Base-by-base conservation (phyloP, 1,140 invertebrate species). In the Thaumatotibia leucotreta region DNA sequence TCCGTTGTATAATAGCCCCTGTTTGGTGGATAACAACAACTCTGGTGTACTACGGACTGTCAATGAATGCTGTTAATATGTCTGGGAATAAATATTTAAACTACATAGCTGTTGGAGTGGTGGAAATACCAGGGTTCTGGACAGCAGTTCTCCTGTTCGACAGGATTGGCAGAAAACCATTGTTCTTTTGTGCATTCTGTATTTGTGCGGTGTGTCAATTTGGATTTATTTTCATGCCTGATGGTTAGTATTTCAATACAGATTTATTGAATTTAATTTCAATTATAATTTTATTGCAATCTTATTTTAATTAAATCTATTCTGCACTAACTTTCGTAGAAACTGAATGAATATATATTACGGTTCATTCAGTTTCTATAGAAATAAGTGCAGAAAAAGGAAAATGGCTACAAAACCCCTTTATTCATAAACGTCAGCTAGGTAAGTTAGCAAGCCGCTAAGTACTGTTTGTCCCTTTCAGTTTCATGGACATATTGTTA, bases 21-120 rank as follows among this genome's bases (percentile, higher is more conserved):
- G 91, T 95, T 69, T 95, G 93, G 88, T 96, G 94, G 95, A 92
- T 95, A 9, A 93, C 94, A 0, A 93, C 93, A 67, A 93, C 94
- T 0, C 93, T 97, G 63, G 92, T 96, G 0, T 97, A 96, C 81
- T 97, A 96, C 74, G 96, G 96, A 0, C 79, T 97, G 2, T 95
- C 95, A 0, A 92, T 97, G 10, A 96, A 96, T 73, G 94, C 96
- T 0, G 94, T 95, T 0, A 93, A 94, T 31, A 88, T 97, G 22
- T 93, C 93, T 8, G 95, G 95, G 1, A 93, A 95, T 70, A 92
- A 91, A 65, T 95, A 96, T 79, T 74, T 93, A 6, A 95, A 95
- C 77, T 95, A 95, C 72, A 93, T 94, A 2, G 84, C 93, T 20
- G 93, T 95, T 1, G 91, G 92, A 0, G 79, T 94, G 0, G 92